Base-by-base conservation (phyloP, 2,888 invertebrate species). In the Charanyca ferruginea region DNA sequence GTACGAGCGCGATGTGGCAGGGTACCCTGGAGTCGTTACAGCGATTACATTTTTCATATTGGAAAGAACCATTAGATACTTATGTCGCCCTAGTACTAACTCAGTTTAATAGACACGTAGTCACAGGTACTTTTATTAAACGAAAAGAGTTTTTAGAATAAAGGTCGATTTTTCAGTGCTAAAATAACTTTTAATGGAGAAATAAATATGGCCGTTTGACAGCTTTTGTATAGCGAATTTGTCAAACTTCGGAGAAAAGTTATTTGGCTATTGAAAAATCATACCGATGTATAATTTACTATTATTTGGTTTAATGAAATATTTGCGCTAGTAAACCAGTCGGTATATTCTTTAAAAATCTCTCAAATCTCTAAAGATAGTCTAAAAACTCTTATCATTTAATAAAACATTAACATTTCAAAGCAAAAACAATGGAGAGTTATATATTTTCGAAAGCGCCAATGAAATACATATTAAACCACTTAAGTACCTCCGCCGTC, bases 401-500 rank as follows among this genome's bases (percentile, higher is more conserved):
- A n/a, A n/a, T n/a, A n/a, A n/a, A n/a, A n/a, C n/a, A n/a, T 58
- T 62, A 58, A 52, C 28, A 61, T 60, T 66, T 18, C 28, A 68
- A 73, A 64, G 44, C 25, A 54, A 67, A 73, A 73, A 68, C 1
- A 62, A 53, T 44, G 25, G n/a, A 38, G 57, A 48, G 44, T 60
- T 5, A 28, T 38, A 44, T 22, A 20, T 49, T 67, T 51, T 49
- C 32, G 63, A 55, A 68, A 74, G 38, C 55, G 9, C 44, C 25
- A 57, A 42, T 49, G 32, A 58, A 62, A 62, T 62, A 71, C 63
- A 77, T 51, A 68, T 73, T 22, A 55, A 47, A 42, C 49, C 62
- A 63, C 49, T 67, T 73, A n/a, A n/a, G n/a, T n/a, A 67, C 42
- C 68, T 68, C 58, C 23, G 16, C 28, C 49, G 49, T 38, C 47